These are phyloP conservation scores for Gymnorhina tibicen DNA, from an alignment of 2,113 vertebrate genomes.

Conservation along the genomic window DNA sequence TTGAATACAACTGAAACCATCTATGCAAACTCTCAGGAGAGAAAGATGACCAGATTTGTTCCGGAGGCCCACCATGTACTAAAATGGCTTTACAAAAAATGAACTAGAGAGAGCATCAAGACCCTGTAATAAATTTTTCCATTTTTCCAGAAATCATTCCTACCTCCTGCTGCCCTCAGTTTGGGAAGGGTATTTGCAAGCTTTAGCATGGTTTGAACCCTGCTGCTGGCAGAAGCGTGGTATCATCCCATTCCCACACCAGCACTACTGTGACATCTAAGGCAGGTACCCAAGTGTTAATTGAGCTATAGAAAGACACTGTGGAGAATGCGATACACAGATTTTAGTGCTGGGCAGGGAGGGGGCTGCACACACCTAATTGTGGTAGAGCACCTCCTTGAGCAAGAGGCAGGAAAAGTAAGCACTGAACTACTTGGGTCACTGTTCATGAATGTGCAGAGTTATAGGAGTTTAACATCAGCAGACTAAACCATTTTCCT, in stretches of 20 bases:
- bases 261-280: neutral
- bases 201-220: neutral
- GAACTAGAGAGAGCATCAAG: neutral
- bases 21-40: neutral
- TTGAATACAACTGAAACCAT: neutral
- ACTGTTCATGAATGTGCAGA: neutral
- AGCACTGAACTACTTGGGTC: neutral
- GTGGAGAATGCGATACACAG: neutral
- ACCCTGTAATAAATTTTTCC: neutral
- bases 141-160: neutral
- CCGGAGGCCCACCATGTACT: neutral
- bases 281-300: neutral
- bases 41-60: neutral
- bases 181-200: neutral
- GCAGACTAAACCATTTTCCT: neutral
- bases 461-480: neutral
- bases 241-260: neutral
- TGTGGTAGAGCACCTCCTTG: neutral
- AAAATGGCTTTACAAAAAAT: neutral
- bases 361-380: neutral
- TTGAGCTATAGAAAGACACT: rapidly evolving
- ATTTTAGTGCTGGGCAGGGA: neutral
- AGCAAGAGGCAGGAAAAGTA: neutral
- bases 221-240: neutral
- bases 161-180: neutral